Conservation (phyloP, 2,797 vertebrate genomes). For the Otus scops region DNA sequence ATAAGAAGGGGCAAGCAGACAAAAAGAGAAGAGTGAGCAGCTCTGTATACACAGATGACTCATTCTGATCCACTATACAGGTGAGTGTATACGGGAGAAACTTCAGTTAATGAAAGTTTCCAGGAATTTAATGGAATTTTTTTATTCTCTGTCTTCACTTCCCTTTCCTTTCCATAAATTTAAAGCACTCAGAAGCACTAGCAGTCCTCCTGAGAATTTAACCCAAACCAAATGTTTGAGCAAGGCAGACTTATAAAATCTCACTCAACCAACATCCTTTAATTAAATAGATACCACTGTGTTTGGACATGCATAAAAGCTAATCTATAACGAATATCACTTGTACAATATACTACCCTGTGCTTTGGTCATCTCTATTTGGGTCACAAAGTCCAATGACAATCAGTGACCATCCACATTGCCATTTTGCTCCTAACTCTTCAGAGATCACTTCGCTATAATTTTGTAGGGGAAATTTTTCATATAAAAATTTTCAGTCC, state of each 20-base stretch:
- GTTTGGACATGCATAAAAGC: not conserved
- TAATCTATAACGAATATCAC: not conserved
- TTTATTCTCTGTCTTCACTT: not conserved
- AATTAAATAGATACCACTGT: not conserved
- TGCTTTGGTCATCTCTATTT: not conserved
- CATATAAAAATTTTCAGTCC: not conserved
- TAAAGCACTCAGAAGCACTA: constrained; percentile 4
- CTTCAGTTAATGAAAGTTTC: constrained; percentile 1
- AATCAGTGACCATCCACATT: not conserved
- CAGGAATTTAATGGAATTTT: constrained; percentile 29
- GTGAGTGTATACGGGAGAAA: not conserved
- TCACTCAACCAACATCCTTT: not conserved
- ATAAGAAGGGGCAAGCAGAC: not conserved
- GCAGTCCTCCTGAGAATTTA: constrained; percentile 20
- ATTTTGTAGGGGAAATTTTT: not conserved
- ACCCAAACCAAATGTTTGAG: constrained; percentile 23
- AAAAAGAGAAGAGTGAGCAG: not conserved
- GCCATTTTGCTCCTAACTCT: not conserved
- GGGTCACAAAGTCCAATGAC: not conserved
- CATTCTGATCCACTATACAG: not conserved
- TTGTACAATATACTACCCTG: not conserved
- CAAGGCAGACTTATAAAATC: constrained; percentile 13
- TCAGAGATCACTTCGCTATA: not conserved
- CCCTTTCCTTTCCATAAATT: not conserved
- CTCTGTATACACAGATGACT: not conserved